These are phyloP conservation scores for Boulengeromyrus knoepffleri DNA, from an alignment of 2,113 vertebrate species.

Conservation along the genomic window DNA sequence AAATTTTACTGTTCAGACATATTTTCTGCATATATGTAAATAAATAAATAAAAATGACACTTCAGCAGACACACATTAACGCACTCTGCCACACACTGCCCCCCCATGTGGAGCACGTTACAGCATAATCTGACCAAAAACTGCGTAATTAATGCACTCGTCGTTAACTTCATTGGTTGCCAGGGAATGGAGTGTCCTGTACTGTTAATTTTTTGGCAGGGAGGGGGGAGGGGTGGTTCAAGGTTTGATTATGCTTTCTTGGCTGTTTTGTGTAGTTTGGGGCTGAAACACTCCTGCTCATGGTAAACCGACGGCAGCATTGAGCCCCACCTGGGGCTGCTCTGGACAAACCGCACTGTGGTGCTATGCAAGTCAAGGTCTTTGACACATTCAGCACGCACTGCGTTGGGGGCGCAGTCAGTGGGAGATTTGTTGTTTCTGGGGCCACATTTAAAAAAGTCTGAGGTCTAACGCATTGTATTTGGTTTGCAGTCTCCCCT, in stretches of 20 bases:
- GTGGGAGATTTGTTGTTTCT: background rate
- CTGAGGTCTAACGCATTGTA: background rate
- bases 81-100: background rate
- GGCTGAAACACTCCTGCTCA: background rate
- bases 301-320: background rate
- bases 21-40: background rate
- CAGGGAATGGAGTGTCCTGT: background rate
- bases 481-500: background rate
- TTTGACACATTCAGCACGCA: background rate
- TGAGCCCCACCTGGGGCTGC: background rate
- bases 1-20: background rate
- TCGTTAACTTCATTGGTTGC: background rate
- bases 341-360: background rate
- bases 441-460: background rate
- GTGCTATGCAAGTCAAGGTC: background rate
- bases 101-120: background rate
- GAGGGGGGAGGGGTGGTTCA: background rate
- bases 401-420: background rate
- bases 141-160: background rate
- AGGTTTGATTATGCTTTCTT: background rate
- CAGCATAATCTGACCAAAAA: background rate
- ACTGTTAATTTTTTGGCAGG: background rate
- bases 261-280: background rate
- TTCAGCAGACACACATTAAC: background rate
- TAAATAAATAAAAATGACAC: background rate